phyloP scores from a whole-genome alignment of 1,140 invertebrate species.

The Teleopsis dalmanni region DNA sequence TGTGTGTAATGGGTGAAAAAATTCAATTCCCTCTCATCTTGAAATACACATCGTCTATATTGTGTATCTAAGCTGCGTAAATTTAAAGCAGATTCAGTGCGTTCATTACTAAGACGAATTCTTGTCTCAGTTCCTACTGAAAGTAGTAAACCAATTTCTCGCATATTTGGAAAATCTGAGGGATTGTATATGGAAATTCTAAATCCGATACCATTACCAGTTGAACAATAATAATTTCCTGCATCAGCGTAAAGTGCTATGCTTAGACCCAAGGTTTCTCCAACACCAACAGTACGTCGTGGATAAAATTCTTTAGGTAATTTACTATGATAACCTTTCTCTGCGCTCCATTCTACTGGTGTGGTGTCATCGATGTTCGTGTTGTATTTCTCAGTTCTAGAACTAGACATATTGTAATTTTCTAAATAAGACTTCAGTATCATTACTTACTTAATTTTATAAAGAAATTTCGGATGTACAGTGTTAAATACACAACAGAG shows the following conservation, averaged over 20 bases:
- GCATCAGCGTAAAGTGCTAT: conserved; percentile 60
- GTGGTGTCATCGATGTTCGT: not conserved
- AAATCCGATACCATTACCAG: conserved; percentile 64
- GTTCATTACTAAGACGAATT: conserved; percentile 55
- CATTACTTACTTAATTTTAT: conserved; percentile 35
- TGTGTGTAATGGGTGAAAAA: conserved; percentile 48
- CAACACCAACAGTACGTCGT: conserved; percentile 52
- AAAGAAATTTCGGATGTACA: conserved; percentile 58
- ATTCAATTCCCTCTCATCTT: conserved; percentile 55
- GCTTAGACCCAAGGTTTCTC: conserved; percentile 59
- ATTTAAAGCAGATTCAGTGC: conserved; percentile 53
- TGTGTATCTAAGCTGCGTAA: conserved; percentile 51
- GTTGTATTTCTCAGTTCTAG: not conserved
- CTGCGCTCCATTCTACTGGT: conserved; percentile 65
- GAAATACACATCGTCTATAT: conserved; percentile 67
- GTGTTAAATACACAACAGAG: conserved; percentile 76
- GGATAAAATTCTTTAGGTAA: conserved; percentile 51
- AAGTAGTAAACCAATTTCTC: conserved; percentile 60
- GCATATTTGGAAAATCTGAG: conserved; percentile 66
- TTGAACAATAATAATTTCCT: conserved; percentile 68
- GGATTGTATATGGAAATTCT: conserved; percentile 64
- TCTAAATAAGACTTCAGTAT: conserved; percentile 23
- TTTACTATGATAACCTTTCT: conserved; percentile 54
- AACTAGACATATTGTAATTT: not conserved
- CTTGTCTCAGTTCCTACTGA: conserved; percentile 59